phyloP scores from a whole-genome alignment of 2,797 vertebrate species.

The Champsocephalus esox region DNA sequence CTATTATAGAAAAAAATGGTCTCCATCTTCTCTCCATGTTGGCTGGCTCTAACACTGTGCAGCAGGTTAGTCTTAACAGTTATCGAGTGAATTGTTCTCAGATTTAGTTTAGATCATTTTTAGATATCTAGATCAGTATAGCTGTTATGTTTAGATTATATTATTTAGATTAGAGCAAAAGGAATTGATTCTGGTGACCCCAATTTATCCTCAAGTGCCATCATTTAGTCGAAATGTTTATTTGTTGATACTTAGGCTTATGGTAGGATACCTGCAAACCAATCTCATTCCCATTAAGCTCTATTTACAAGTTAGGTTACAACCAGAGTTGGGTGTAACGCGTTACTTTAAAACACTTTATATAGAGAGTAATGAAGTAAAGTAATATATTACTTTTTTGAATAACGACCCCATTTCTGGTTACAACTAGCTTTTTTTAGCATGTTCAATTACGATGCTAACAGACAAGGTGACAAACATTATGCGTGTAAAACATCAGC shows the following conservation, averaged over 20 bases:
- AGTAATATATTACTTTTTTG: too few relatives aligned
- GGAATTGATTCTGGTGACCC: not conserved
- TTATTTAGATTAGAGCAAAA: not conserved
- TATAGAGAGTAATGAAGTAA: too few relatives aligned
- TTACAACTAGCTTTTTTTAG: not conserved
- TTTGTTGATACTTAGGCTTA: not conserved
- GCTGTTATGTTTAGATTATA: too few relatives aligned
- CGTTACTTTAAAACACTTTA: too few relatives aligned
- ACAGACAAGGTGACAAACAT: not conserved
- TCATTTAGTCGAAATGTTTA: not conserved
- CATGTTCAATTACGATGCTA: not conserved
- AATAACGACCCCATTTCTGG: too few relatives aligned
- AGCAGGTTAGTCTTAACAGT: not conserved
- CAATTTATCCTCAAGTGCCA: not conserved
- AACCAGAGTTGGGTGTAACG: not conserved
- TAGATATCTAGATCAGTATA: too few relatives aligned
- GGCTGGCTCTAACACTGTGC: not conserved
- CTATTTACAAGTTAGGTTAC: not conserved
- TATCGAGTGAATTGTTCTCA: not conserved
- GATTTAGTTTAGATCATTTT: not conserved
- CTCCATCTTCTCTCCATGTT: not conserved
- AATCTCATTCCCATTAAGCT: too few relatives aligned
- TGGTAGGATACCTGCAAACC: too few relatives aligned
- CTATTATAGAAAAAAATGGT: too few relatives aligned
- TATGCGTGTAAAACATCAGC: not conserved